Evolutionary conservation across 2,113 vertebrate genomes (phyloP).

Genomic region (Cyphomyrus plagiostoma): DNA sequence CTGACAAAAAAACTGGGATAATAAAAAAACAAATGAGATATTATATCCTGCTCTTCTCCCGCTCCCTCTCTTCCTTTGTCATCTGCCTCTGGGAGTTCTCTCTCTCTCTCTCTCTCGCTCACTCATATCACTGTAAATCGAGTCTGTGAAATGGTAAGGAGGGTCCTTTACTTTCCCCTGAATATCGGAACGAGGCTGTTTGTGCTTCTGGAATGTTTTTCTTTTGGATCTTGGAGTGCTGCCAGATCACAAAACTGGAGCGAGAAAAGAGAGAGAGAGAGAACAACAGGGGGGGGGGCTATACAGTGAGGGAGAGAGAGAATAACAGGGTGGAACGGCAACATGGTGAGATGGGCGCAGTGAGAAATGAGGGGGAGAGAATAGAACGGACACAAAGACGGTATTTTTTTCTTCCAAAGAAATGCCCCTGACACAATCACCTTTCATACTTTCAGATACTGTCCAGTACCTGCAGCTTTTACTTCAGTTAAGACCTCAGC

Average conservation of each 20-base stretch:
- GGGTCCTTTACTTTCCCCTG: constrained; percentile 40
- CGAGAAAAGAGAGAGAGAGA: constrained; percentile 43
- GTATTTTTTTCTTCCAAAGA: constrained; percentile 33
- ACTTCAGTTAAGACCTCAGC: background rate
- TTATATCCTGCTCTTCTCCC: constrained; percentile 53
- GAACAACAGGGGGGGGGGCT: constrained; percentile 42
- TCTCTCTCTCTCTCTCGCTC: constrained; percentile 36
- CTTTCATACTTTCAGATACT: constrained; percentile 46
- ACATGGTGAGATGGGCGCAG: background rate
- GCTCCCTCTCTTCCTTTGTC: constrained; percentile 10
- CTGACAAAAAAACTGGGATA: constrained; percentile 51
- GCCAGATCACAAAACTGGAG: constrained; percentile 70
- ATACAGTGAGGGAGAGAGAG: constrained; percentile 41
- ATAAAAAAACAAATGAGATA: constrained; percentile 62
- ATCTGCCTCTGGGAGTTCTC: constrained; percentile 28
- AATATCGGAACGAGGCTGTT: constrained; percentile 72
- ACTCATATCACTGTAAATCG: constrained; percentile 34
- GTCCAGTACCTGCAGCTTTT: constrained; percentile 39
- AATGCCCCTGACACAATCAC: constrained; percentile 39
- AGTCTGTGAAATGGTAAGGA: constrained; percentile 71
- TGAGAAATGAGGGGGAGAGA: constrained; percentile 21
- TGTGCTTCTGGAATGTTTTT: constrained; percentile 64
- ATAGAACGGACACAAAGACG: constrained; percentile 26
- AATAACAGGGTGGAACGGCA: background rate
- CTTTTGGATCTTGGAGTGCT: constrained; percentile 65